Evolutionary conservation across 2,113 vertebrate genomes (phyloP), one percentile per base, ranked within the genome.

Genomic region (Brachirus orientalis): DNA sequence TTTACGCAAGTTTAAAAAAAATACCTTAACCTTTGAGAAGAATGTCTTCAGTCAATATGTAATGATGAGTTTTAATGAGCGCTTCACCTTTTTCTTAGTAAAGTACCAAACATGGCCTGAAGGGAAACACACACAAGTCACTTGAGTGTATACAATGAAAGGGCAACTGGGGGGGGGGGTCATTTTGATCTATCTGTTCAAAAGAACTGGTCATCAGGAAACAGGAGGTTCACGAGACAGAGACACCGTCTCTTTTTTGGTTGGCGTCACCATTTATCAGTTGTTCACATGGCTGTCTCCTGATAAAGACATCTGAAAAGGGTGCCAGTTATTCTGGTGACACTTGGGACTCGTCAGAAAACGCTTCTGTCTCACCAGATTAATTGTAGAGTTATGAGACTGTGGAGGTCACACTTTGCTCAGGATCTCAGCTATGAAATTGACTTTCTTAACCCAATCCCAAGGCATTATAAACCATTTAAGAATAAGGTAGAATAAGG

Each of bases 221-320:
- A 84, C 80, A 66, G 77, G 75, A 83, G 61, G 82, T 60, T 37
- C 7, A 20, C 66, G 50, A 83, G 22, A 19, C 54, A 54, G 59
- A 54, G 35, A 33, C 52, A 62, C 22, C 46, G 37, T 16, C 63
- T 57, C 18, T 48, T 53, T 18, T 28, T 79, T 53, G 28, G 60
- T 47, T 75, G 81, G 70, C 68, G 86, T 79, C 77, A 63, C 33
- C 33, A 52, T 82, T 86, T 86, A 89, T 87, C 80, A 84, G 77
- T 18, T 7, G 47, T 18, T 38, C 69, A 67, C 71, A 72, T 43
- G 72, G 51, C 14, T 17, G 60, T 68, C 67, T 72, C 7, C 80
- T 82, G 88, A 85, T 86, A 85, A 87, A 82, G 37, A 50, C 46
- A 51, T 18, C 65, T 69, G 44, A 63, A 44, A 59, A 22, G n/a